Evolutionary conservation across 2,888 invertebrate species (phyloP).

Genomic region (Sepioteuthis lessoniana): DNA sequence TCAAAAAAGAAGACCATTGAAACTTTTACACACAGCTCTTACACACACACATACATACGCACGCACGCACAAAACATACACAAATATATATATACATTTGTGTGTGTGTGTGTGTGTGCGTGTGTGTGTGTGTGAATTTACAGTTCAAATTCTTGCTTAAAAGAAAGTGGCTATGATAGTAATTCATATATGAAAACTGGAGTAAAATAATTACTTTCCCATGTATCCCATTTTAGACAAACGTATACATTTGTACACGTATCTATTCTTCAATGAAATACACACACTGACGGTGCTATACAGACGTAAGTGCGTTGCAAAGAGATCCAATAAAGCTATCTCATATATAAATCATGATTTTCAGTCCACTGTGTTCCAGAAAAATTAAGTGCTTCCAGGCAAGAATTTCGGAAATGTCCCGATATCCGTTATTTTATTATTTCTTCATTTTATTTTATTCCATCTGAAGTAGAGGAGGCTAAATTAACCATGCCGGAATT

Average conservation of each 20-base stretch:
- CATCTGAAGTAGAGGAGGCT: neutral
- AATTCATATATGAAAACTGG: too few species aligned
- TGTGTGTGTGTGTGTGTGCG: neutral
- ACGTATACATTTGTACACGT: too few species aligned
- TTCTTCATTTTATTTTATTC: constrained; percentile 6
- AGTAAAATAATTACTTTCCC: neutral
- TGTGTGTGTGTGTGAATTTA: neutral
- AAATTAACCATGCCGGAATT: constrained; percentile 33
- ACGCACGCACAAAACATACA: neutral
- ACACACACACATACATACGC: too few species aligned
- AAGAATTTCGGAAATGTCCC: neutral
- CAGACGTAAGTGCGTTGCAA: neutral
- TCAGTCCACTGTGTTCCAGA: neutral
- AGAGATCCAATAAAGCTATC: neutral
- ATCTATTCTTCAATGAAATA: too few species aligned
- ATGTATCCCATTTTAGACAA: too few species aligned
- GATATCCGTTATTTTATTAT: neutral
- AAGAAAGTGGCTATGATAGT: too few species aligned
- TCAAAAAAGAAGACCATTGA: too few species aligned
- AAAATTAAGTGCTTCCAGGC: constrained; percentile 24
- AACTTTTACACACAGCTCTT: too few species aligned
- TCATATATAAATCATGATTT: constrained; percentile 33
- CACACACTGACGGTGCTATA: neutral
- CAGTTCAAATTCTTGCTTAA: neutral
- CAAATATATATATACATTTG: neutral